Evolutionary conservation across 1,140 invertebrate genomes (phyloP).

Genomic region (honey bee (Apis mellifera)): DNA sequence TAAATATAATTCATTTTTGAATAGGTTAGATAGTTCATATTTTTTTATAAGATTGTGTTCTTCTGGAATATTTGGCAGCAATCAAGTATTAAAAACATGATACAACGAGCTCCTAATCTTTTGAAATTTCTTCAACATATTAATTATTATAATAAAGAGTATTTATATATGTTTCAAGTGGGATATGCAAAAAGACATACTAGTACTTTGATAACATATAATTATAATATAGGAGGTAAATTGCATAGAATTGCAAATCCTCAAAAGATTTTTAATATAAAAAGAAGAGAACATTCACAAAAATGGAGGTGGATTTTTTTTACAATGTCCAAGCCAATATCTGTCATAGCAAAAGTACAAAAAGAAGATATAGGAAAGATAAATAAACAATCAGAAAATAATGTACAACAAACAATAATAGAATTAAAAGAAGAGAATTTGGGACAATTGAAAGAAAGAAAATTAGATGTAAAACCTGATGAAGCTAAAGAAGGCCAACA

Average conservation of each 20-base stretch:
- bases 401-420: conserved; percentile 68
- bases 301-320: conserved; percentile 58
- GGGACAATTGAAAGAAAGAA: conserved; percentile 75
- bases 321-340: conserved; percentile 56
- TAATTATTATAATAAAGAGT: conserved; percentile 62
- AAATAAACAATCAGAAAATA: conserved; percentile 20
- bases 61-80: background rate
- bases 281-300: conserved; percentile 50
- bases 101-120: conserved; percentile 73
- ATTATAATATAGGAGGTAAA: conserved; percentile 58
- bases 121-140: conserved; percentile 70
- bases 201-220: conserved; percentile 72
- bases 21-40: conserved; percentile 41
- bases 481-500: conserved; percentile 9
- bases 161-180: conserved; percentile 70
- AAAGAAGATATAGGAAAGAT: conserved; percentile 42
- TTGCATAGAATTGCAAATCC: conserved; percentile 61
- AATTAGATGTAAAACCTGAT: conserved; percentile 63
- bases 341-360: conserved; percentile 58
- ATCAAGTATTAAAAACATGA: conserved; percentile 63
- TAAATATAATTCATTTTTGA: background rate
- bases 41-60: background rate
- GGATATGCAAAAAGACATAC: conserved; percentile 66
- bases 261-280: conserved; percentile 58
- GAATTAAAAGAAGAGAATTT: conserved; percentile 72